Evolutionary conservation across 2,113 vertebrate genomes (phyloP), one percentile per base, ranked within the genome.

Genomic region (Emberiza fucata): DNA sequence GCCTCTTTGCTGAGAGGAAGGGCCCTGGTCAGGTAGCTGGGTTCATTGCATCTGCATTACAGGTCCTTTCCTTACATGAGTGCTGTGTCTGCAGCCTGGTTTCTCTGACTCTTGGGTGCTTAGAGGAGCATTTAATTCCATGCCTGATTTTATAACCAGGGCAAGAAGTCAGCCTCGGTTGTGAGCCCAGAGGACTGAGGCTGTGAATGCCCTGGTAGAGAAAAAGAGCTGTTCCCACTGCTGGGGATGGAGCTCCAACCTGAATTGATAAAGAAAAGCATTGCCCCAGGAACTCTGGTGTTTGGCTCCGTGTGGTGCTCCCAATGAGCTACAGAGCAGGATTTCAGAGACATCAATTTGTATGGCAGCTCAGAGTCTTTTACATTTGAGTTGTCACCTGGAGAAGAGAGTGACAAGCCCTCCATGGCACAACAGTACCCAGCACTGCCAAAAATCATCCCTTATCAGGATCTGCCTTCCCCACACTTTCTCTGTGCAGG

Each of bases 401-500:
- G 42, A 63, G 70, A 48, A 91, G 47, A 44, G 64, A 83, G 51
- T 76, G 75, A 90, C 61, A 63, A 81, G 86, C 48, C 69, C 60
- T 94, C 68, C 14, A 3, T 86, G 50, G 44, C 73, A 56, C 31
- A 75, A 14, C 28, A 50, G 73, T 82, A 65, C 79, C 63, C 35
- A 42, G 64, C 2, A 2, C 73, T 96, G 90, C 86, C 76, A 68
- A 53, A 78, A 76, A 88, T 25, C 2, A 0, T 61, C 61, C 42
- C 42, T 94, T 96, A 91, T 88, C 92, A 91, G 73, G 57, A 76
- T 92, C 80, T 93, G 61, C 86, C 69, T 91, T 94, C 31, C 31
- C 44, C 12, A 1, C 57, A 53, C 63, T 85, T 65, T 81, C 56
- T 85, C 77, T 54, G 28, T 78, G 51, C 92, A 87, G 66, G 63